These are phyloP conservation scores for Ia io DNA, from an alignment of 2,113 vertebrate genomes.

Conservation along the genomic window DNA sequence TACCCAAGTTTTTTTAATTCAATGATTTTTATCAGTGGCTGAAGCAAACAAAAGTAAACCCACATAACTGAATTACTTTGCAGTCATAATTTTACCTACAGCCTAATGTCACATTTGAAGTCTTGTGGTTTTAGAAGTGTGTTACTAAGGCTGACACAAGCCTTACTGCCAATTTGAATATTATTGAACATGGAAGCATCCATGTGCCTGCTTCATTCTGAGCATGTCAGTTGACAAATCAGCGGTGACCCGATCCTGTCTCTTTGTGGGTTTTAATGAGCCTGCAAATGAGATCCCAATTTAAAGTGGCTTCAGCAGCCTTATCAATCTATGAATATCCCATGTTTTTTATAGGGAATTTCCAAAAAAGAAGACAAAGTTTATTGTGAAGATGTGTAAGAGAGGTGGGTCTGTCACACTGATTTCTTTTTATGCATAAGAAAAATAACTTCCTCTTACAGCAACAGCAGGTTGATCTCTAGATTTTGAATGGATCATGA, in stretches of 20 bases:
- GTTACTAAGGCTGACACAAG: background rate
- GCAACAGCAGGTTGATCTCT: background rate
- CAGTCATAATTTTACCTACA: constrained; percentile 27
- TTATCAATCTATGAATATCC: background rate
- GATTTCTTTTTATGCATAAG: background rate
- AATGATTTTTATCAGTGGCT: constrained; percentile 23
- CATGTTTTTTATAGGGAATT: background rate
- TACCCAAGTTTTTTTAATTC: constrained; percentile 42
- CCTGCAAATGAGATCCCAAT: constrained; percentile 33
- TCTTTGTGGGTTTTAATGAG: constrained; percentile 41
- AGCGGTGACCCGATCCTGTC: background rate
- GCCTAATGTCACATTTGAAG: constrained; percentile 31
- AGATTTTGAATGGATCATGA: background rate
- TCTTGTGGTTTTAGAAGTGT: background rate
- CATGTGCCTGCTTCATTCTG: background rate
- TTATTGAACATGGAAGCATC: constrained; percentile 44
- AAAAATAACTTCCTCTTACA: background rate
- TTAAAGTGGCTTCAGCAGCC: constrained; percentile 30
- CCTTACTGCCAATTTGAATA: background rate
- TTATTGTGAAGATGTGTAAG: constrained; percentile 17
- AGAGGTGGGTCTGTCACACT: background rate
- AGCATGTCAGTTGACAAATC: constrained; percentile 9
- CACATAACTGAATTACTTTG: constrained; percentile 44
- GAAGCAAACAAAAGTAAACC: constrained; percentile 28
- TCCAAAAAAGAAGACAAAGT: background rate